Evolutionary conservation across 2,113 vertebrate genomes (phyloP), one percentile per base, ranked within the genome.

Genomic region (Stictonetta naevosa): DNA sequence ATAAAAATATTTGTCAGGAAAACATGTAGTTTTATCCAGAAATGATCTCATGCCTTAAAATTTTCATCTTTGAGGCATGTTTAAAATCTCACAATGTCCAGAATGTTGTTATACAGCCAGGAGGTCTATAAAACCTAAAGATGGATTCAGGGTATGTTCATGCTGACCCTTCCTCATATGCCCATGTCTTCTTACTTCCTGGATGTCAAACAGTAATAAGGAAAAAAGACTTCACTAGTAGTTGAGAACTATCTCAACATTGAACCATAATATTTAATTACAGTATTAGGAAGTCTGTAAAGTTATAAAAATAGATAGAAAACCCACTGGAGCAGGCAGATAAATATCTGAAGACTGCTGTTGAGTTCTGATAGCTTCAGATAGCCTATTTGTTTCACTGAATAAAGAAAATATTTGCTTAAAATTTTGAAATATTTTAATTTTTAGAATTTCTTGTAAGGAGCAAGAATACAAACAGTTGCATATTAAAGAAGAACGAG

Each of bases 1-100:
- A 83, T 82, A 90, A 93, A 95, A 90, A 81, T 80, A 83, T 80
- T 93, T 90, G 36, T 90, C 58, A 92, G 75, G 90, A 90, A 94
- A 95, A 74, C n/a, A 63, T 55, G 33, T 77, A 80, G 55, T 94
- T 92, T 85, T 93, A 87, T 79, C 55, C 52, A 59, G 36, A 31
- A 66, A 59, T 95, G 63, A 92, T 75, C 78, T 91, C 82, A 89
- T 91, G 74, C 28, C 58, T 80, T 76, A 85, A 91, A 69, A 74
- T 83, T 82, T 92, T 93, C 40, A 55, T 94, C 60, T 93, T 55
- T 63, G 31, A 91, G 46, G 20, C 13, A 86, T 2, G 5, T 75
- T 84, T 87, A 59, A 91, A 64, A 91, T 84, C 62, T 93, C 58
- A 60, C 52, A 84, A 82, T 84, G 38, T 92, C 56, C 69, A 83